Conservation (phyloP, 2,797 vertebrate genomes). For the Saxicola maurus region DNA sequence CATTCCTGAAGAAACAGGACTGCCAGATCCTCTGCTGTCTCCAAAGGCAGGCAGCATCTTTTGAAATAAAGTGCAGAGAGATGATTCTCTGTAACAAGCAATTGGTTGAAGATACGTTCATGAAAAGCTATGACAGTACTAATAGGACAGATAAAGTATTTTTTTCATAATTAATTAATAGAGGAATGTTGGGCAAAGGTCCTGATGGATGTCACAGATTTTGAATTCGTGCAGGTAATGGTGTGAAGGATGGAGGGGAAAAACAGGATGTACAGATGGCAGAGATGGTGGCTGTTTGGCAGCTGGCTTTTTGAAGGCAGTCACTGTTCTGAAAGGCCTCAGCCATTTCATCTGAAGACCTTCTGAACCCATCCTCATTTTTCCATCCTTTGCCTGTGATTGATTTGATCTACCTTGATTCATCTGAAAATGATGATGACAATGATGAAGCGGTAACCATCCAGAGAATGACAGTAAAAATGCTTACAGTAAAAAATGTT, state of each 20-base stretch:
- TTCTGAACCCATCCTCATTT: neutral
- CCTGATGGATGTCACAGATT: neutral
- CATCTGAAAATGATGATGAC: slow-evolving; percentile 47
- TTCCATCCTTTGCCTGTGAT: neutral
- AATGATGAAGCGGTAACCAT: slow-evolving; percentile 33
- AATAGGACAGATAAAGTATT: neutral
- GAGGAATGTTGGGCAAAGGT: neutral
- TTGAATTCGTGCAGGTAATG: neutral
- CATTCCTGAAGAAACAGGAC: neutral
- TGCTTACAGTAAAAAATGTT: slow-evolving; percentile 29
- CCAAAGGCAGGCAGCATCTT: neutral
- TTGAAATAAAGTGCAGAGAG: neutral
- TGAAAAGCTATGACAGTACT: neutral
- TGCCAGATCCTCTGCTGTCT: neutral
- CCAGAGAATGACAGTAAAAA: slow-evolving; percentile 14
- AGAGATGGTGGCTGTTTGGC: neutral
- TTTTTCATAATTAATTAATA: neutral
- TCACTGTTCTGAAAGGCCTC: neutral
- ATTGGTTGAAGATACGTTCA: neutral
- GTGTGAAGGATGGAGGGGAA: neutral
- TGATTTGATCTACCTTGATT: slow-evolving; percentile 37
- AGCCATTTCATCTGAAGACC: neutral
- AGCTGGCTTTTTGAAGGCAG: neutral
- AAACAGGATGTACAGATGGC: neutral
- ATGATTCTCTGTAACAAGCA: neutral